These are phyloP conservation scores for Phalacrocorax aristotelis DNA, from an alignment of 2,113 vertebrate species.

Conservation along the genomic window DNA sequence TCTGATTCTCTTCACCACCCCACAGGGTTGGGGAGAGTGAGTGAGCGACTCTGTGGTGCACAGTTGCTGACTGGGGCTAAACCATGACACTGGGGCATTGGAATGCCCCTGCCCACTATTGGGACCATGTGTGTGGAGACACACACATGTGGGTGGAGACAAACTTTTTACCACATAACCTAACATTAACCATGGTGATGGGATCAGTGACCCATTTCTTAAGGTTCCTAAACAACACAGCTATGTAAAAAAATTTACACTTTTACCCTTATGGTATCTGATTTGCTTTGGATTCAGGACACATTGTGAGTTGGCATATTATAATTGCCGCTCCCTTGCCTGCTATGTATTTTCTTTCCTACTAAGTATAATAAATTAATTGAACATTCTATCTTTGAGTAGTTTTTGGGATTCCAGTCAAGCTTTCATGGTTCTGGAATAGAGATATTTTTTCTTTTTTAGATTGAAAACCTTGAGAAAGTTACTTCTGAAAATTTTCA, in stretches of 20 bases:
- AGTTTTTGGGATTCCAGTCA: neutral
- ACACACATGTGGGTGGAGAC: neutral
- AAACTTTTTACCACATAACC: neutral
- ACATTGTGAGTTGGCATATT: neutral
- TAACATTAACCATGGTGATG: neutral
- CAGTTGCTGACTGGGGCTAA: no score
- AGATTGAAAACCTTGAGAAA: neutral
- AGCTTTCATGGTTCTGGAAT: neutral
- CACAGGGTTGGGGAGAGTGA: no score
- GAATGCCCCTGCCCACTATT: no score
- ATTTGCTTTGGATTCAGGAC: neutral
- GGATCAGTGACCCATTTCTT: neutral
- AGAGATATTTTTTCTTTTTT: neutral
- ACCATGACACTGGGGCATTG: no score
- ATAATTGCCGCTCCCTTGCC: neutral
- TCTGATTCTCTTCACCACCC: no score
- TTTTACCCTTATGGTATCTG: neutral
- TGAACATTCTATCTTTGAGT: neutral
- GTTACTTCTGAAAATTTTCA: neutral
- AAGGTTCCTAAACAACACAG: neutral
- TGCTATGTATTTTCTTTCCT: neutral
- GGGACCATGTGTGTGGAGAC: rapidly evolving
- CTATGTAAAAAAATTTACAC: neutral
- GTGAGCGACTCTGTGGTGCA: no score
- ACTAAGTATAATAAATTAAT: neutral